Conservation (phyloP, 35 echinoderm and acorn worm genomes). For the Holothuria glaberrima region DNA sequence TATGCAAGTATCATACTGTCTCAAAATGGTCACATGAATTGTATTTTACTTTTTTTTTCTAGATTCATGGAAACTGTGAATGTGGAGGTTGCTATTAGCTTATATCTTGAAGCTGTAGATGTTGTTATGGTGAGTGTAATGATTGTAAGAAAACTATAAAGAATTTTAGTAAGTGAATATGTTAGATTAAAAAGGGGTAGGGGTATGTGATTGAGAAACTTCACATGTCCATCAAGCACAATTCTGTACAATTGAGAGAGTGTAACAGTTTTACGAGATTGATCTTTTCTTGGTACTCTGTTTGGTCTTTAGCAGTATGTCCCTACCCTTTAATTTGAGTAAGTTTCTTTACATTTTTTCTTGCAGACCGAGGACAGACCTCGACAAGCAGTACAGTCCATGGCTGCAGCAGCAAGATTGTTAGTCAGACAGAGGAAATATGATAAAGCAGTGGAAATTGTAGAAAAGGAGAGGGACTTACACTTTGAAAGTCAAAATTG, state of each 20-base stretch:
- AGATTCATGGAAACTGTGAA: conserved; percentile 85
- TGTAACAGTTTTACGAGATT: not conserved
- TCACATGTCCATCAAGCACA: too few relatives aligned
- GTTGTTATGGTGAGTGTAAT: conserved; percentile 81
- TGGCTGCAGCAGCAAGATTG: conserved; percentile 70
- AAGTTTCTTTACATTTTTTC: not conserved
- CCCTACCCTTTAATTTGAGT: not conserved
- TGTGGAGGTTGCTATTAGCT: conserved; percentile 59
- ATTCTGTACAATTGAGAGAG: too few relatives aligned
- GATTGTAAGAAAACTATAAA: not conserved
- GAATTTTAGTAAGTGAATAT: not conserved
- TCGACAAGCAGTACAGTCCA: conserved; percentile 72
- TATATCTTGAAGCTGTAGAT: conserved; percentile 87
- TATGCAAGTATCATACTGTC: too few relatives aligned
- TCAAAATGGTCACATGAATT: not conserved
- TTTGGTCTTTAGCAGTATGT: not conserved
- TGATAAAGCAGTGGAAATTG: conserved; percentile 62
- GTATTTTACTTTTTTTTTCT: not conserved
- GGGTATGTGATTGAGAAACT: not conserved
- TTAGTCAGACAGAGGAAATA: conserved; percentile 59
- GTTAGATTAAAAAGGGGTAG: not conserved
- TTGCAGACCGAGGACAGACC: conserved; percentile 72
- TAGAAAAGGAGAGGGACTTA: conserved; percentile 74
- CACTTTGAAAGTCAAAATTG: conserved; percentile 58
- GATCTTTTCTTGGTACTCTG: not conserved